These are phyloP conservation scores for Ammodytes dubius DNA, from an alignment of 2,113 vertebrate species.

Conservation along the genomic window DNA sequence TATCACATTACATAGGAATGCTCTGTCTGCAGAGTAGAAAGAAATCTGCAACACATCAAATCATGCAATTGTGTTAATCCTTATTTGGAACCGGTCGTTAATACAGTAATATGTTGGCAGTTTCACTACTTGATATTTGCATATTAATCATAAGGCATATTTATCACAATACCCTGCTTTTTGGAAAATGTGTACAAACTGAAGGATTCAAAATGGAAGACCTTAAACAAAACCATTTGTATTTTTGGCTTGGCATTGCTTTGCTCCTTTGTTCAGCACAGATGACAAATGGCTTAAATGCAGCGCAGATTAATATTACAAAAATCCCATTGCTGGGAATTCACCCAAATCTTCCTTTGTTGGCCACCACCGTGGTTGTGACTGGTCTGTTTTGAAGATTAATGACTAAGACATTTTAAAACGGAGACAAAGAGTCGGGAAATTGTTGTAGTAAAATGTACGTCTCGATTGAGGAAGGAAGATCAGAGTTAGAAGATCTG, in stretches of 20 bases:
- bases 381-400: constrained; percentile 58
- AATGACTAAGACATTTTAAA: constrained; percentile 52
- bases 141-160: constrained; percentile 44
- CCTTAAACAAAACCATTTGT: constrained; percentile 69
- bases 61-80: constrained; percentile 45
- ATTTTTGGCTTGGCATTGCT: constrained; percentile 54
- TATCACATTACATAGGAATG: constrained; percentile 76
- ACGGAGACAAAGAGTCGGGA: constrained; percentile 30
- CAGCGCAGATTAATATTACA: constrained; percentile 52
- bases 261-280: constrained; percentile 59
- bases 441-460: constrained; percentile 17
- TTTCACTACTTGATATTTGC: constrained; percentile 49
- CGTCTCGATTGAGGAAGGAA: constrained; percentile 20
- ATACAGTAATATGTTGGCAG: constrained; percentile 40
- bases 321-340: constrained; percentile 55
- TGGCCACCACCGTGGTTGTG: constrained; percentile 46
- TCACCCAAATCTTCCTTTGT: constrained; percentile 51
- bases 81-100: constrained; percentile 48
- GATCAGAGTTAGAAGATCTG: constrained; percentile 23
- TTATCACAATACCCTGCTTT: constrained; percentile 29
- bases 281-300: constrained; percentile 65
- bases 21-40: constrained; percentile 49
- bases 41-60: constrained; percentile 45
- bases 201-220: constrained; percentile 43
- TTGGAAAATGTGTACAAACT: constrained; percentile 41